Conservation (phyloP, 2,113 vertebrate species). For the Phasianus colchicus region DNA sequence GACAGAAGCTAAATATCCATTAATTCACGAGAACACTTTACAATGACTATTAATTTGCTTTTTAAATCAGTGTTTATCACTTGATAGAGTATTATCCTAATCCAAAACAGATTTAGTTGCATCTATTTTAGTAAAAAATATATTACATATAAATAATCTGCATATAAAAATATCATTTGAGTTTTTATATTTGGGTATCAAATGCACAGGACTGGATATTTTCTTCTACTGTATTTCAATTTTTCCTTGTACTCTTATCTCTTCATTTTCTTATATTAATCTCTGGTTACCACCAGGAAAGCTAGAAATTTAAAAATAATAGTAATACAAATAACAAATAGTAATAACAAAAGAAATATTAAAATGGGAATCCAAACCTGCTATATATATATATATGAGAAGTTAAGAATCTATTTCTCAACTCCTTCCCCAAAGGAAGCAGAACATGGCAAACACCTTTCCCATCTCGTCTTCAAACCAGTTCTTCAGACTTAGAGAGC, state of each 20-base stretch:
- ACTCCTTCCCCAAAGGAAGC: background rate
- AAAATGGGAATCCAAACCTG: too few species aligned
- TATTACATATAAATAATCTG: background rate
- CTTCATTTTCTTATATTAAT: constrained; percentile 1
- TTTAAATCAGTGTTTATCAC: background rate
- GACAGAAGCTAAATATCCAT: constrained; percentile 12
- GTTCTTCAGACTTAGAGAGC: background rate
- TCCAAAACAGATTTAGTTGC: background rate
- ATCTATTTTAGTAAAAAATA: background rate
- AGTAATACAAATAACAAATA: background rate
- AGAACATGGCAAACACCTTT: background rate
- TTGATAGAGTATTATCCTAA: background rate
- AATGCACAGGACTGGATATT: fast-evolving
- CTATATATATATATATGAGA: background rate
- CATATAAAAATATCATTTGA: background rate
- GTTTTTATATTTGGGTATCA: background rate
- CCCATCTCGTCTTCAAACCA: background rate
- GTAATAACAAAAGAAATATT: too few species aligned
- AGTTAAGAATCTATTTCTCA: background rate
- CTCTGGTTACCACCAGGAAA: constrained; percentile 1
- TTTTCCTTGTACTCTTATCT: background rate
- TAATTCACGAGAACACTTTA: background rate
- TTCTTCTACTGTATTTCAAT: background rate
- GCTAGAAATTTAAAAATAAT: background rate
- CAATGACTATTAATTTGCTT: background rate